Conservation (phyloP, 2,113 vertebrate genomes). For the Pteropus alecto region DNA sequence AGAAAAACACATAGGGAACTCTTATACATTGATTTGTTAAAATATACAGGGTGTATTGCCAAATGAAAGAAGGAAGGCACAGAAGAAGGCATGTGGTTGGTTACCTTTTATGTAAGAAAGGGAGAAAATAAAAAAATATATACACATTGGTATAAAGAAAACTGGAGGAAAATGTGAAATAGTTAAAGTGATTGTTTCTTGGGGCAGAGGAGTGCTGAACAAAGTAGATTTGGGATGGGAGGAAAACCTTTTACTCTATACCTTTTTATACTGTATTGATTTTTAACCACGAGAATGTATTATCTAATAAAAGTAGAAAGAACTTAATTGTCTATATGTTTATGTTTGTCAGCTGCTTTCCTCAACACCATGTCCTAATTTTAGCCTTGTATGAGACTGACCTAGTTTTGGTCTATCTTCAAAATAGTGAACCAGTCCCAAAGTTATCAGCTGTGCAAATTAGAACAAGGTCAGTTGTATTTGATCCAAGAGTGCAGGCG, state of each 20-base stretch:
- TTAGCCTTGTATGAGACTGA: neutral
- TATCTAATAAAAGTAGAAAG: neutral
- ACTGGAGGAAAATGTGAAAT: conserved; percentile 7
- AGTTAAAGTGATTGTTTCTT: neutral
- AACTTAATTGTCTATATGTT: neutral
- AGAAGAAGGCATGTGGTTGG: neutral
- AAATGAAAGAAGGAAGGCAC: neutral
- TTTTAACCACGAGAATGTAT: neutral
- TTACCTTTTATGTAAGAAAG: neutral
- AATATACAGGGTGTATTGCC: neutral
- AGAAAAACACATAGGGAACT: neutral
- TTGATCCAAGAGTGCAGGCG: neutral
- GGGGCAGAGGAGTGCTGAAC: neutral
- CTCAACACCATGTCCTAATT: neutral
- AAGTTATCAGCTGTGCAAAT: neutral
- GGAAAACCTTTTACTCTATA: neutral
- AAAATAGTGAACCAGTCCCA: neutral
- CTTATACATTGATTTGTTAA: neutral
- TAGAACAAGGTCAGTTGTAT: conserved; percentile 19
- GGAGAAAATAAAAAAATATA: neutral
- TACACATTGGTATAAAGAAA: conserved; percentile 15
- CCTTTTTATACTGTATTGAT: neutral
- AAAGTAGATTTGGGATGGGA: neutral
- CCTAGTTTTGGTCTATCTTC: conserved; percentile 24
- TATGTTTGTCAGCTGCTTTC: neutral